Evolutionary conservation across 2,113 vertebrate genomes (phyloP).

Genomic region (Cyanistes caeruleus): DNA sequence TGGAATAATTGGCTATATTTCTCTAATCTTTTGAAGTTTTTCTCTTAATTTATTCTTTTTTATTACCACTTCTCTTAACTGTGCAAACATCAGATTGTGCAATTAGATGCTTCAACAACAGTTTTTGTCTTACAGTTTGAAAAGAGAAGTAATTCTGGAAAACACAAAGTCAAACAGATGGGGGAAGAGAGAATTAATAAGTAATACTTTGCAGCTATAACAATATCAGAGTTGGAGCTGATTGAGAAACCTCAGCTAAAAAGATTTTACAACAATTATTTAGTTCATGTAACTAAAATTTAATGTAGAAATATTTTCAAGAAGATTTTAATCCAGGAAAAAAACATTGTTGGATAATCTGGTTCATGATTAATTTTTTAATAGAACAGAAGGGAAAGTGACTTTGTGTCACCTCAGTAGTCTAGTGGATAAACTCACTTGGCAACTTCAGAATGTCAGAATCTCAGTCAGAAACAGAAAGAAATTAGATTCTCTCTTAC

Average conservation of each 20-base stretch:
- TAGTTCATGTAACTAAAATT: not conserved
- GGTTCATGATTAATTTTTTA: not conserved
- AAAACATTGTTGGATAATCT: not conserved
- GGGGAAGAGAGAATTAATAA: not conserved
- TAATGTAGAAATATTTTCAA: not conserved
- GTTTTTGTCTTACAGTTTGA: not conserved
- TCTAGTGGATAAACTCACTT: not conserved
- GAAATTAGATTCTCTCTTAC: not conserved
- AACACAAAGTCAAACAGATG: not conserved
- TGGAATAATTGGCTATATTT: slow-evolving; percentile 10
- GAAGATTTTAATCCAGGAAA: not conserved
- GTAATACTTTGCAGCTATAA: not conserved
- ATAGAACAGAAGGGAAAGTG: not conserved
- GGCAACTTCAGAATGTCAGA: not conserved
- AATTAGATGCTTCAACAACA: not conserved
- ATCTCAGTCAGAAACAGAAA: not conserved
- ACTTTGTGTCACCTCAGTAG: not conserved
- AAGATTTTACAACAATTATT: not conserved
- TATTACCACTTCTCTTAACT: not conserved
- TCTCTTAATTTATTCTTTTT: not conserved
- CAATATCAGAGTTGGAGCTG: not conserved
- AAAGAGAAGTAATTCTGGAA: not conserved
- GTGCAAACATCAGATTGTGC: not conserved
- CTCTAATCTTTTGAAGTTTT: not conserved
- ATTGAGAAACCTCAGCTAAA: not conserved